phyloP scores from a whole-genome alignment of 2,113 vertebrate species.

The Crotophaga sulcirostris region DNA sequence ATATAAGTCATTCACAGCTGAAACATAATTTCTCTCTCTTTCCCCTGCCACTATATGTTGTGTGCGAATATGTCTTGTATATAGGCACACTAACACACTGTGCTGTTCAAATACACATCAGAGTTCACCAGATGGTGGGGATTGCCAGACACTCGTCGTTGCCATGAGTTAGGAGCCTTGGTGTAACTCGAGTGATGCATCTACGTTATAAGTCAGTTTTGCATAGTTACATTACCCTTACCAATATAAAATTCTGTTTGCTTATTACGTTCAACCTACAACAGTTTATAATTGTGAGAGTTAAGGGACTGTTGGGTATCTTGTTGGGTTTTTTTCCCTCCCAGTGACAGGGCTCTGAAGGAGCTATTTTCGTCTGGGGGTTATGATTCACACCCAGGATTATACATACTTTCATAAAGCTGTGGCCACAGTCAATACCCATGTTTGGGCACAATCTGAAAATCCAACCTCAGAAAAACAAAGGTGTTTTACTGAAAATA shows the following conservation, averaged over 20 bases:
- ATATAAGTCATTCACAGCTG: slow-evolving; percentile 64
- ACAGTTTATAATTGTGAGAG: not conserved
- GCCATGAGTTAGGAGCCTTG: slow-evolving; percentile 56
- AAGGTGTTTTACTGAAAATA: slow-evolving; percentile 58
- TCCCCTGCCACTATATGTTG: slow-evolving; percentile 58
- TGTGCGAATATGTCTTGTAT: slow-evolving; percentile 15
- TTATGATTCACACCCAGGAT: slow-evolving; percentile 29
- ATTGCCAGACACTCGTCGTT: slow-evolving; percentile 59
- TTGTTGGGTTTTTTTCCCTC: not conserved
- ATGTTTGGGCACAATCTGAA: slow-evolving; percentile 32
- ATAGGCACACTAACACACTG: slow-evolving; percentile 62
- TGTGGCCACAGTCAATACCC: not conserved
- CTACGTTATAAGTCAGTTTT: slow-evolving; percentile 39
- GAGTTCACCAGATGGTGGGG: slow-evolving; percentile 66
- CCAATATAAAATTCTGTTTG: not conserved
- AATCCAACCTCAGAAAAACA: slow-evolving; percentile 38
- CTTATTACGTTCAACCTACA: not conserved
- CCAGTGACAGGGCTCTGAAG: not conserved
- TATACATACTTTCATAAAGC: slow-evolving; percentile 6
- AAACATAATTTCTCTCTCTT: slow-evolving; percentile 62
- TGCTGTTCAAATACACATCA: slow-evolving; percentile 67
- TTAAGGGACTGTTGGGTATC: not conserved
- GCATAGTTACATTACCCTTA: not conserved
- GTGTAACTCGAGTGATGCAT: slow-evolving; percentile 58
- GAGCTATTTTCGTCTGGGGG: slow-evolving; percentile 36